Percentiles rank a stretch among this genome's conserved stretches.
These are phyloP conservation scores for Syrmaticus mikado DNA, from an alignment of 2,113 vertebrate species.

Conservation along the genomic window DNA sequence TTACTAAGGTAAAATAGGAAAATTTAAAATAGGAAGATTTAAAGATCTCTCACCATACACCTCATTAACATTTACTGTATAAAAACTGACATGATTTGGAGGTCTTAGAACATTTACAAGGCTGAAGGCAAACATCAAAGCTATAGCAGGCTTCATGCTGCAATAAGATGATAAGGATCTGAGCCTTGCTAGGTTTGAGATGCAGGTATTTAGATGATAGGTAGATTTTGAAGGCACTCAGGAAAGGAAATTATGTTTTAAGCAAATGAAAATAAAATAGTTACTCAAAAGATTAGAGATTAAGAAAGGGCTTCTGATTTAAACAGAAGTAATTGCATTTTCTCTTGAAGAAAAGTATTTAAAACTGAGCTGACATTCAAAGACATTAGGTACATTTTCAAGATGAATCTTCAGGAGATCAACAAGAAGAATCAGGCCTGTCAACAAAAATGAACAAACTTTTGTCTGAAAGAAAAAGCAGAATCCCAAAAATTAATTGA, in stretches of 20 bases:
- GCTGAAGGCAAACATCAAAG: background rate
- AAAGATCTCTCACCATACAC: background rate
- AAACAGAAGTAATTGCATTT: background rate
- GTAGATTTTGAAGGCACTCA: background rate
- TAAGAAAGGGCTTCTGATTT: background rate
- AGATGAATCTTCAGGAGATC: background rate
- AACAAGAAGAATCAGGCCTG: background rate
- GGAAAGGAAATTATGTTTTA: background rate
- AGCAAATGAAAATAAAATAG: background rate
- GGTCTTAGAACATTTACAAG: background rate
- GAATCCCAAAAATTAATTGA: background rate
- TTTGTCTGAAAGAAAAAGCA: background rate
- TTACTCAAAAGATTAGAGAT: background rate
- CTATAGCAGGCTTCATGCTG: background rate
- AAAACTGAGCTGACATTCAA: background rate
- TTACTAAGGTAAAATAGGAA: background rate
- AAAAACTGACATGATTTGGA: background rate
- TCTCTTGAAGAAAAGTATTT: background rate
- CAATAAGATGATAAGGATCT: background rate
- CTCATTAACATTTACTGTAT: background rate
- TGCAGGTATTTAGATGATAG: background rate
- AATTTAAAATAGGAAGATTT: background rate
- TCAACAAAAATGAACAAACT: background rate
- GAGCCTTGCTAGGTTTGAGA: background rate
- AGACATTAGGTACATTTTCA: background rate